Percentiles rank a stretch among this genome's conserved stretches.
phyloP scores from a whole-genome alignment of 1,140 invertebrate genomes.

The Polyergus mexicanus region DNA sequence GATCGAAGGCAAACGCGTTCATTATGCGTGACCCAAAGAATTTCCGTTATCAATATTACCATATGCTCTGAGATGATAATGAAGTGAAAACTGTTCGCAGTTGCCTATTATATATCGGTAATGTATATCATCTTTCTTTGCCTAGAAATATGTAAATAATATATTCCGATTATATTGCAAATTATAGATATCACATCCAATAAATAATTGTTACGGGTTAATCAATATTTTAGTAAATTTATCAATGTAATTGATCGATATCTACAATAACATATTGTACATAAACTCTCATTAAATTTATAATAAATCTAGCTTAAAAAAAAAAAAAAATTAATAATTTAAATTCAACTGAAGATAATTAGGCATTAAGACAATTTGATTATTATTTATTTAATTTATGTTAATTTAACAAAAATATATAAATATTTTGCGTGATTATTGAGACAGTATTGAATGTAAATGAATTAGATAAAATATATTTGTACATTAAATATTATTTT shows the following conservation, averaged over 20 bases:
- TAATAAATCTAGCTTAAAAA: not conserved
- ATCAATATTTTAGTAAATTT: not conserved
- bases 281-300: not conserved
- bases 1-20: slow-evolving; percentile 68
- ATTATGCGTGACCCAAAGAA: slow-evolving; percentile 45
- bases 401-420: not conserved
- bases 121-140: slow-evolving; percentile 1
- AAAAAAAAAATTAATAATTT: slow-evolving; percentile 3
- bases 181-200: not conserved
- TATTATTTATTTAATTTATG: not conserved
- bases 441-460: not conserved
- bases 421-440: not conserved
- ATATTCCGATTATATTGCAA: slow-evolving; percentile 12
- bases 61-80: slow-evolving; percentile 58
- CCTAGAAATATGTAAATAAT: not conserved
- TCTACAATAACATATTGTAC: not conserved
- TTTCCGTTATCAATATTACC: slow-evolving; percentile 30
- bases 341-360: not conserved
- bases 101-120: slow-evolving; percentile 4
- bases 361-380: not conserved
- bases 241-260: not conserved
- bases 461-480: not conserved
- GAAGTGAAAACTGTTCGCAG: not conserved
- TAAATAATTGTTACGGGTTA: slow-evolving; percentile 10
- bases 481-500: not conserved